Evolutionary conservation across 2,888 invertebrate species (phyloP).

Genomic region (Eustalomyia histrio): DNA sequence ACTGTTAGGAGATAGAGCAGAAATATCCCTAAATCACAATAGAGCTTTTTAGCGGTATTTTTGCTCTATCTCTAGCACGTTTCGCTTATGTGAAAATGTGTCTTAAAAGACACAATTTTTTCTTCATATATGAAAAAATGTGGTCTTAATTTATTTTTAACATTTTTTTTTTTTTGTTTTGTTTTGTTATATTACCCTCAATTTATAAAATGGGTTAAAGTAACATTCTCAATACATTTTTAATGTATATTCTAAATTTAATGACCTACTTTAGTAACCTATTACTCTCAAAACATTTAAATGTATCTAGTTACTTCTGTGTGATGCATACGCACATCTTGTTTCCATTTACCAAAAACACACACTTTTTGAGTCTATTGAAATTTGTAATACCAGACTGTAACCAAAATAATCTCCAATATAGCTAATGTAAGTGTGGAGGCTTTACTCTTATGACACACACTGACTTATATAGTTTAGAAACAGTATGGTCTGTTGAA

Average conservation of each 20-base stretch:
- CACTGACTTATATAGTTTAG: not conserved
- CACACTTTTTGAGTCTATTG: not conserved
- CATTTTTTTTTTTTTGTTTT: too few relatives aligned
- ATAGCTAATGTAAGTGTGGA: conserved; percentile 8
- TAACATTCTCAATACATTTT: too few relatives aligned
- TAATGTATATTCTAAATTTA: not conserved
- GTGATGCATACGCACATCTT: not conserved
- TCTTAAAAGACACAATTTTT: too few relatives aligned
- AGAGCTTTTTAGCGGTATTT: too few relatives aligned
- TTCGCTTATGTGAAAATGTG: too few relatives aligned
- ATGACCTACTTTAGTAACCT: conserved; percentile 54
- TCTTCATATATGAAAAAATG: too few relatives aligned
- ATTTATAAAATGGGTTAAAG: too few relatives aligned
- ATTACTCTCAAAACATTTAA: not conserved
- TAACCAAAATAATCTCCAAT: not conserved
- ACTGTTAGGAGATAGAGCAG: too few relatives aligned
- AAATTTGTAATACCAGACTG: not conserved
- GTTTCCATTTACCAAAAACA: conserved; percentile 3
- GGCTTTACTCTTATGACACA: conserved; percentile 3
- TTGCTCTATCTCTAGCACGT: too few relatives aligned
- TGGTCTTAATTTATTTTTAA: too few relatives aligned
- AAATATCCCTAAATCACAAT: too few relatives aligned
- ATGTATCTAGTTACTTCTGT: not conserved
- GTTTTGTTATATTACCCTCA: too few relatives aligned
- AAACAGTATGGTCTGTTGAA: conserved; percentile 5